Evolutionary conservation across 2,797 vertebrate genomes (phyloP), one percentile per base, ranked within the genome.

Genomic region (Eulemur albifrons): DNA sequence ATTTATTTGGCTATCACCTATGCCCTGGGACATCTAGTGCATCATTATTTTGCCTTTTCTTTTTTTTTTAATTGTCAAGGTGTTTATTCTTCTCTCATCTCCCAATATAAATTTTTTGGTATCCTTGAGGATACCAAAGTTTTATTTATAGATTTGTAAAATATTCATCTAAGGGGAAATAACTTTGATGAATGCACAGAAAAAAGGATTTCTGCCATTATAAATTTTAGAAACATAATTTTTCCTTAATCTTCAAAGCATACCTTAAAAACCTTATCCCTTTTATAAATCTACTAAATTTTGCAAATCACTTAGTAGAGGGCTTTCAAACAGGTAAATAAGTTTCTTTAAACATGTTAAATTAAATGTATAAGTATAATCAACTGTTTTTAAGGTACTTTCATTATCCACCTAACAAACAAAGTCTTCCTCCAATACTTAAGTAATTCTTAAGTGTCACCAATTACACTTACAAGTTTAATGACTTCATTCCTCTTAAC

Each of bases 11-110:
- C 18, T 50, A 70, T 50, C 50, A 45, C 65, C 69, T 70, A 59
- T 54, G 32, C 69, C 40, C 32, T 84, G 61, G 18, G 77, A 61
- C 45, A 72, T 43, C 14, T 43, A 25, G 25, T 81, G 10, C 21
- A 90, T 91, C 87, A 85, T 93, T 81, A 82, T 27, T 35, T 75
- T 81, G 45, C 7, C 25, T 72, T 83, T 90, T 57, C 54, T 25
- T 70, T 67, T 95, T 17, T 70, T 59, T 7, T 15, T 4, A 92
- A 17, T 72, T 86, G 83, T 43, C n/a, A 67, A 82, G 7, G 15
- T 94, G 80, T 85, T 95, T 94, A 61, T 86, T 83, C 14, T 95
- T 76, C 17, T 75, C 27, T 92, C 40, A 79, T 11, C 45, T 92
- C 15, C 21, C 14, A 38, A 57, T 12, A 79, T 82, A 35, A 77